Evolutionary conservation across 37 sponge, comb jelly and placozoan genomes (phyloP), one percentile per base, ranked within the genome.

Genomic region (Axinella damicornis): DNA sequence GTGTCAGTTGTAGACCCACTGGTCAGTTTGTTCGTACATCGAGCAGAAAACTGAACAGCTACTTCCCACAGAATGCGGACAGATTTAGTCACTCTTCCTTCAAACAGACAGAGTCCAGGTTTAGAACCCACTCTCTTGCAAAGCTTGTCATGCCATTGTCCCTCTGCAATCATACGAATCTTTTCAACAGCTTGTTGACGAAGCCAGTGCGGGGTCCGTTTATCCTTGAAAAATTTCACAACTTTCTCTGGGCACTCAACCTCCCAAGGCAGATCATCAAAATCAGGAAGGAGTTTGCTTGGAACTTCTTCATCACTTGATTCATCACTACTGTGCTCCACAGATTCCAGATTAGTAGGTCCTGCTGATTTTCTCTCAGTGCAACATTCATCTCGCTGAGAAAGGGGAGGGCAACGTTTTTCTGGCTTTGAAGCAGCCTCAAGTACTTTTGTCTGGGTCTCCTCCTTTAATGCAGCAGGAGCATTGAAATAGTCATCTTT

Each of bases 201-300:
- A 6, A 65, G 12, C n/a, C 32, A 22, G 24, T 21, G 36, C 2
- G 57, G 32, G 9, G 33, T 28, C 31, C 74, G 70, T 59, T 41
- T 20, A 41, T 61, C 54, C 18, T 32, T 40, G 20, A 92, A 38
- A 37, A 65, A 59, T 54, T 92, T 92, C 76, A 73, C 54, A 19
- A 92, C 84, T 31, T 70, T 73, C 40, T 85, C 89, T 30, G 89
- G 80, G 61, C 81, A 88, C 60, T 87, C 88, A 18, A 92, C 82
- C 33, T 92, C 89, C 93, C 93, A 92, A 37, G 87, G 34, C 54
- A 27, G 20, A 11, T 41, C 36, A 36, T 77, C 78, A 60, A 77
- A 77, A 59, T 40, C 21, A 18, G 24, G 18, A 22, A 21, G 15
- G 2, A 11, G 21, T 52, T 71, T 53, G 9, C 9, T 46, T 46